Base-by-base conservation (phyloP, 2,113 vertebrate genomes). In the Mustela lutreola region DNA sequence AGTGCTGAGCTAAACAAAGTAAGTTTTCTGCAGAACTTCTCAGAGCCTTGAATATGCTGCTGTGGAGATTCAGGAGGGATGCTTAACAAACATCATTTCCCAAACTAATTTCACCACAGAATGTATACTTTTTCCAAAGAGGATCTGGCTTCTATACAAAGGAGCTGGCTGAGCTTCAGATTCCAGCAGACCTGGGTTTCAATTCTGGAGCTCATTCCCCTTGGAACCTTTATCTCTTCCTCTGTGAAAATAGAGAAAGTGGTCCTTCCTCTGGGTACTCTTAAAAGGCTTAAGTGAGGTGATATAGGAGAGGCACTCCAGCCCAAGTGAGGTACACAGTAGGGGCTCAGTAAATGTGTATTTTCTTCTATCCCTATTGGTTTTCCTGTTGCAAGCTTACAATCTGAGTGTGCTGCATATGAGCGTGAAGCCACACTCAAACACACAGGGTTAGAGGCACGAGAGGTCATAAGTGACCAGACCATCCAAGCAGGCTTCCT, bases 401-500 rank as follows among this genome's bases (percentile, higher is more conserved):
- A 76, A 78, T 82, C 12, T 62, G 73, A 39, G 45, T 18, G 75
- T 78, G 75, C 26, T 78, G 75, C 33, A 2, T 12, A 1, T 4
- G 39, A 89, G 42, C 4, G 0, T 42, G n/a, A 92, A 67, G 7
- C 21, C 75, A 28, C 33, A 60, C 14, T 36, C 26, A n/a, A 26
- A 56, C 14, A 11, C 63, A 24, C 60, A 82, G 58, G 22, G 5
- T 4, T 71, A 70, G 50, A n/a, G 45, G 53, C 56, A 1, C 36
- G 22, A 81, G 39, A 75, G 4, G 10, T 71, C n/a, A 0, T 22
- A 18, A 85, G 31, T 33, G 18, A 24, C n/a, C 7, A 24, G 33
- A 50, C 21, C 28, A 92, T 81, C 70, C 39, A 70, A 48, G 83
- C 2, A 48, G 84, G 33, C 94, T 97, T 95, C 94, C 90, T 56